A percentile compares a stretch with the other conserved stretches of the same genome.
Conservation (phyloP, 2,888 invertebrate genomes). For the Temnothorax unifasciatus region DNA sequence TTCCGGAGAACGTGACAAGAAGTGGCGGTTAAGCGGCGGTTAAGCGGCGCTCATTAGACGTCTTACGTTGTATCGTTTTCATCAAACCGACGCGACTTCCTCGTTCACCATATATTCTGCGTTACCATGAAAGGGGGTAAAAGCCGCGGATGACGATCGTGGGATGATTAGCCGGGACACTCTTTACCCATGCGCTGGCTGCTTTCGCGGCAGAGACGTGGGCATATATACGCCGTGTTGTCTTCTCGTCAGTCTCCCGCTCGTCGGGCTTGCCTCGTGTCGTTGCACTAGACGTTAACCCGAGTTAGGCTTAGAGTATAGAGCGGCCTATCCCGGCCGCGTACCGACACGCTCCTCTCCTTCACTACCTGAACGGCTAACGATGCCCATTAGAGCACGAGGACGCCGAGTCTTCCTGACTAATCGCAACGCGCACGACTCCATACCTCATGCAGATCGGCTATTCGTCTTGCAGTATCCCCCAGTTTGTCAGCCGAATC, state of each 20-base stretch:
- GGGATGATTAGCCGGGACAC: conserved; percentile 75
- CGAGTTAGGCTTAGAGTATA: conserved; percentile 56
- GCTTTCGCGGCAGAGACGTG: conserved; percentile 54
- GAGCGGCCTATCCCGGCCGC: conserved; percentile 50
- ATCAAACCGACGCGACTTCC: conserved; percentile 43
- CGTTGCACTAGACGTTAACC: conserved; percentile 60
- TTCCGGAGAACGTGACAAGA: conserved; percentile 36
- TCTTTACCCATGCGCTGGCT: conserved; percentile 32
- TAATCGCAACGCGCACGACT: conserved; percentile 84
- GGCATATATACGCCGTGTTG: conserved; percentile 55
- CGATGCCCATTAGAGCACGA: conserved; percentile 85
- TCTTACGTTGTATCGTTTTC: conserved; percentile 45
- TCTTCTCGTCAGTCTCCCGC: conserved; percentile 58
- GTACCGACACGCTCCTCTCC: conserved; percentile 72
- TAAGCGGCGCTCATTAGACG: conserved; percentile 43
- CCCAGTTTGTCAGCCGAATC: conserved; percentile 85
- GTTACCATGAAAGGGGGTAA: conserved; percentile 56
- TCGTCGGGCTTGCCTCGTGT: conserved; percentile 52
- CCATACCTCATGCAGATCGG: conserved; percentile 84
- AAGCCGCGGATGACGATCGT: conserved; percentile 68
- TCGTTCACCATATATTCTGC: conserved; percentile 54
- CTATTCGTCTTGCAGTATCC: conserved; percentile 84
- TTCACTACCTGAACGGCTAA: conserved; percentile 79
- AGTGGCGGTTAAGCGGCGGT: conserved; percentile 28
- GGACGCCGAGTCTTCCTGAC: conserved; percentile 80